Base-by-base conservation (phyloP, 2,113 vertebrate species). In the Gallinago media region DNA sequence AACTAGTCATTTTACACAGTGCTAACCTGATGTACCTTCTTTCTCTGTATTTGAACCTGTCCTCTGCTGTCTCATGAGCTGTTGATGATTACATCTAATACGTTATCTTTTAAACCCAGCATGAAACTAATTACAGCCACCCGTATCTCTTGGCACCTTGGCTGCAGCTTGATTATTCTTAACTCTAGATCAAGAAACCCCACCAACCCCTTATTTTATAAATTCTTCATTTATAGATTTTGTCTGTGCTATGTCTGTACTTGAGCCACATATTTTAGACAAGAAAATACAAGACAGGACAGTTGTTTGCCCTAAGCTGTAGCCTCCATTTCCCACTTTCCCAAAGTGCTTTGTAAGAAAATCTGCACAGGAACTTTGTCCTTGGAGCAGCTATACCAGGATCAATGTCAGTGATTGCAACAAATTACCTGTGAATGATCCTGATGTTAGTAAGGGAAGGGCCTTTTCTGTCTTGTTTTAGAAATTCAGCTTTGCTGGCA, bases 51-150 rank as follows among this genome's bases (percentile, higher is more conserved):
- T 63, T 90, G 56, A 88, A 75, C 10, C 15, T 52, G 14, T 78
- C 27, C 34, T 85, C 61, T 84, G 32, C 50, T 83, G 25, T 84
- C 44, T 34, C n/a, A 22, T 18, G 42, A 95, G 62, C 75, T 84
- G 52, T 54, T 85, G 72, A 44, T 90, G 94, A 94, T 93, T 93
- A 61, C 47, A 78, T 95, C 79, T 81, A 86, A 92, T 93, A 83
- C 0, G 0, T 89, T 94, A 81, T 86, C 90, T 94, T 92, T 89
- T 86, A 93, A 96, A 94, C 38, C n/a, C 88, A 96, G 79, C 49
- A 75, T 65, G 68, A 84, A 96, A 77, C 63, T 92, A 94, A 94
- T 94, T 96, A 93, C 72, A 78, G 73, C 15, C 76, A 91, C 65
- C 52, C 19, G 1, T 92, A 81, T 95, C 72, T 95, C 80, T 78